A percentile compares a stretch with the other conserved stretches of the same genome.
phyloP scores from a whole-genome alignment of 2,888 invertebrate species.

The Phymatocera aterrima region DNA sequence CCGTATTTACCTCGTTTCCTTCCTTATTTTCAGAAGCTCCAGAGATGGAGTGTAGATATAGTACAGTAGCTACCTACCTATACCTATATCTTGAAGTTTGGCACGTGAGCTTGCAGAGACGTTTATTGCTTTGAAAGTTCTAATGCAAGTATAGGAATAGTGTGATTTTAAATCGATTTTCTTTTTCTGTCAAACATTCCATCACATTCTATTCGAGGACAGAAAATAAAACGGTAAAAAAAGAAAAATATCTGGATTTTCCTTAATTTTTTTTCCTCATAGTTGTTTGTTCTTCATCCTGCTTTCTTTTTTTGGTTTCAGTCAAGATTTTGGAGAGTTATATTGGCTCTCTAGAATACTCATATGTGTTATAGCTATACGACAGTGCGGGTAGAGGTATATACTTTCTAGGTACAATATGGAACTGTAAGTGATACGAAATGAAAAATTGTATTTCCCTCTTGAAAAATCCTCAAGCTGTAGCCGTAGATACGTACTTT shows the following conservation, averaged over 20 bases:
- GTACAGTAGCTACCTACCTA: background rate
- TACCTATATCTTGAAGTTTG: background rate
- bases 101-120: slow-evolving; percentile 26
- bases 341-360: background rate
- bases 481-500: too few species aligned
- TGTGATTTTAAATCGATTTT: too few species aligned
- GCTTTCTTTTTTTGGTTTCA: background rate
- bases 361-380: background rate
- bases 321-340: background rate
- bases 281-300: background rate
- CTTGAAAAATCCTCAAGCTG: background rate
- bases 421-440: background rate
- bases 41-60: background rate
- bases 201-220: too few species aligned
- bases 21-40: too few species aligned
- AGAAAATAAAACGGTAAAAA: too few species aligned
- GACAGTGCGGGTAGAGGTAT: too few species aligned
- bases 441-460: background rate
- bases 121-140: slow-evolving; percentile 28
- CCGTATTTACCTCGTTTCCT: too few species aligned
- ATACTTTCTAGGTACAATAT: background rate
- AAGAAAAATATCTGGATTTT: too few species aligned
- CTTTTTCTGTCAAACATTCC: background rate
- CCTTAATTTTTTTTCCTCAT: too few species aligned
- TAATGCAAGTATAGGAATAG: background rate